Percentiles rank a stretch among this genome's conserved stretches.
phyloP scores from a whole-genome alignment of 2,113 vertebrate species.

The Myotis yumanensis region DNA sequence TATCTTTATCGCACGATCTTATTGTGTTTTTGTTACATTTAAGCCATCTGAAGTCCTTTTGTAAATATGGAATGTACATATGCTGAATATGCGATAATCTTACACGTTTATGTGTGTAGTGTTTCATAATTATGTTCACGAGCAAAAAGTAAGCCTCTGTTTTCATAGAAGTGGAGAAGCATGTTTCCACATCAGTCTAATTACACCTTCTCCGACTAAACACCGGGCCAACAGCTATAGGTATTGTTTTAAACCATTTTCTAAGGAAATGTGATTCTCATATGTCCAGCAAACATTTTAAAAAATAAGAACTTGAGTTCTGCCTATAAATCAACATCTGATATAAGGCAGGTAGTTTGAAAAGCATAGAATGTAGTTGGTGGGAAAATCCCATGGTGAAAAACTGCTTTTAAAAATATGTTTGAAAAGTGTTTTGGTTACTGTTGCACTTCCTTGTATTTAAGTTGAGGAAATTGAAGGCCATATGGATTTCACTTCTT shows the following conservation, averaged over 20 bases:
- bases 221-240: neutral
- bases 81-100: neutral
- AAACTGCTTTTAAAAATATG: conserved; percentile 27
- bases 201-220: neutral
- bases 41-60: conserved; percentile 1
- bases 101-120: neutral
- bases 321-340: neutral
- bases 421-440: conserved; percentile 40
- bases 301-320: conserved; percentile 11
- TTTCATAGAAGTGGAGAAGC: conserved; percentile 13
- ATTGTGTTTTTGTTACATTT: neutral
- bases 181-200: neutral
- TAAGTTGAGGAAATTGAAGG: conserved; percentile 46
- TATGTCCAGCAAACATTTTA: neutral
- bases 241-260: conserved; percentile 30
- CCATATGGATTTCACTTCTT: conserved; percentile 49
- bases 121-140: neutral
- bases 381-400: conserved; percentile 48
- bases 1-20: neutral
- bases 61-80: neutral
- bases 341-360: neutral
- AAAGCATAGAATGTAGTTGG: conserved; percentile 7
- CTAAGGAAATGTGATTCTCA: neutral
- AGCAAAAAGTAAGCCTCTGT: conserved; percentile 1
- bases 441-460: conserved; percentile 18